Percentiles rank a stretch among this genome's conserved stretches.
phyloP scores from a whole-genome alignment of 2,113 vertebrate genomes.

The Macquaria ambigua region DNA sequence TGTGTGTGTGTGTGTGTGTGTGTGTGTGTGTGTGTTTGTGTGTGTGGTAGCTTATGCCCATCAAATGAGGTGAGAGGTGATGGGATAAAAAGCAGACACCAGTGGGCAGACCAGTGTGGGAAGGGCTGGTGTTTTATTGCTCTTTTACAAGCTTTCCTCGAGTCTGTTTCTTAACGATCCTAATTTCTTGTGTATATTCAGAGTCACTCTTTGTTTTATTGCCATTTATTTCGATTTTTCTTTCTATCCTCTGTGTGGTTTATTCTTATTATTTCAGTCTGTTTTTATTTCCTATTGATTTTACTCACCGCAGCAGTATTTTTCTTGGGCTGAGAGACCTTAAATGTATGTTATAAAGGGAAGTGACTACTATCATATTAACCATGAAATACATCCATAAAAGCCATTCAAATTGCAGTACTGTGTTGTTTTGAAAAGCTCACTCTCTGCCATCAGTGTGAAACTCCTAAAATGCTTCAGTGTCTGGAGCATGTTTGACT shows the following conservation, averaged over 20 bases:
- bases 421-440: background rate
- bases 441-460: background rate
- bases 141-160: constrained; percentile 1
- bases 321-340: background rate
- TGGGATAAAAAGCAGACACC: constrained; percentile 50
- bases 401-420: background rate
- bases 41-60: constrained; percentile 24
- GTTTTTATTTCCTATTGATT: background rate
- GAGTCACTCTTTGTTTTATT: background rate
- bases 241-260: background rate
- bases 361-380: background rate
- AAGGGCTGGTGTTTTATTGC: constrained; percentile 36
- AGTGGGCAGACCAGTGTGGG: constrained; percentile 1
- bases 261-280: background rate
- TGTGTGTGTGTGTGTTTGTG: background rate
- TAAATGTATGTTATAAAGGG: background rate
- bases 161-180: background rate
- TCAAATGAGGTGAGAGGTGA: constrained; percentile 56
- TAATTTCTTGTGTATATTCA: background rate
- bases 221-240: background rate
- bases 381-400: background rate
- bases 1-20: background rate
- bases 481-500: background rate
- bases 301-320: background rate
- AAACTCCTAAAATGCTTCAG: background rate